A percentile compares a stretch with the other conserved stretches of the same genome.
Evolutionary conservation across 2,113 vertebrate species (phyloP).

Genomic region (Vicugna pacos): DNA sequence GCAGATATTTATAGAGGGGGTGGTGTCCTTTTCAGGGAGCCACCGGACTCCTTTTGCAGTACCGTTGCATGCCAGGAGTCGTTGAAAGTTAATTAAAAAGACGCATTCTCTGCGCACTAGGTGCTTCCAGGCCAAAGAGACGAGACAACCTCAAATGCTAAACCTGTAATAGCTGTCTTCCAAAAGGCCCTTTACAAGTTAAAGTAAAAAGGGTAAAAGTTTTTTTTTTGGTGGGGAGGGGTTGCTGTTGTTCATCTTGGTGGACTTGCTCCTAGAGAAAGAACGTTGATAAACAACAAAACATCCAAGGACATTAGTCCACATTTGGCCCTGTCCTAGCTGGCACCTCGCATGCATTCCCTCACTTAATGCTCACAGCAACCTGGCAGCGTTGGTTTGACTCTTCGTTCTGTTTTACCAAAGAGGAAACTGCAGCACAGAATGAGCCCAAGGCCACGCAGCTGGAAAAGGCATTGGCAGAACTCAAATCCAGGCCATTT

Average conservation of each 20-base stretch:
- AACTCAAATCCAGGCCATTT: not conserved
- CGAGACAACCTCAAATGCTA: not conserved
- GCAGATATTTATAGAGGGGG: slow-evolving; percentile 44
- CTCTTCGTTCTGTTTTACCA: not conserved
- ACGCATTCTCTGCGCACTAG: not conserved
- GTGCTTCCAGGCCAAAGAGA: not conserved
- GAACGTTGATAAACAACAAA: not conserved
- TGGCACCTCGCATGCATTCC: accelerated
- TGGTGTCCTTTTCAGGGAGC: not conserved
- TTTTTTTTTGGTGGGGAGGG: not conserved
- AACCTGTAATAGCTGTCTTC: not conserved
- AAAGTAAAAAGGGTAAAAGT: too few species aligned
- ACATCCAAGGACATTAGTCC: not conserved
- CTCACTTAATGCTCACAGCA: not conserved
- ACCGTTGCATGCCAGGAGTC: not conserved
- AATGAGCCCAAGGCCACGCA: not conserved
- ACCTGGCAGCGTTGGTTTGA: accelerated
- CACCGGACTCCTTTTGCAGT: not conserved
- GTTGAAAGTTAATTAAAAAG: not conserved
- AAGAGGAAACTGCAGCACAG: not conserved
- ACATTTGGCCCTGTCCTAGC: not conserved
- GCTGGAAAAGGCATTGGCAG: not conserved
- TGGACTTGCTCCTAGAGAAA: not conserved
- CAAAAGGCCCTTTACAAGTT: not conserved
- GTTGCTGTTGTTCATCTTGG: not conserved